Evolutionary conservation across 2,113 vertebrate species (phyloP).

Genomic region (Pundamilia nyererei): DNA sequence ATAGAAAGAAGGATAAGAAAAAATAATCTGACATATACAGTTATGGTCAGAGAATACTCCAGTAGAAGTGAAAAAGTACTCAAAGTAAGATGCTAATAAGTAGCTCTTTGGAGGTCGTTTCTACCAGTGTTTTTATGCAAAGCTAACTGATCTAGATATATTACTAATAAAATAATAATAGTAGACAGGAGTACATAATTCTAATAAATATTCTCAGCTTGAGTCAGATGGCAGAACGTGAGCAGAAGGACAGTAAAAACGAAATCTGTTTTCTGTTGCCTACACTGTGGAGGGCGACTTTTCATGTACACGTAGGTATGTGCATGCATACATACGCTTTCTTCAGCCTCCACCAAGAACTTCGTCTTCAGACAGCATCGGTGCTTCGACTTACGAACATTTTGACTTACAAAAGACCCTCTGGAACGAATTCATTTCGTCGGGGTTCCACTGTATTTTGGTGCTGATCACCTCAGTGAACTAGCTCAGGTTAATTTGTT

Average conservation of each 20-base stretch:
- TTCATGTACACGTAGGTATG: neutral
- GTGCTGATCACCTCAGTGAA: neutral
- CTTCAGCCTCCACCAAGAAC: neutral
- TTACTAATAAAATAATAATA: neutral
- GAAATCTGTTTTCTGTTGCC: neutral
- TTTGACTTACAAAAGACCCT: neutral
- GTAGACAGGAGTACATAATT: neutral
- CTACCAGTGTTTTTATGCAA: neutral
- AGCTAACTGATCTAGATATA: neutral
- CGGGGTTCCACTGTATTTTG: neutral
- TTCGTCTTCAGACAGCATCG: neutral
- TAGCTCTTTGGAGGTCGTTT: neutral
- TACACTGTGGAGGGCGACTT: neutral
- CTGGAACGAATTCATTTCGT: fast-evolving
- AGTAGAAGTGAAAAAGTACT: neutral
- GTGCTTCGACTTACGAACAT: neutral
- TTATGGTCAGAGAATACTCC: neutral
- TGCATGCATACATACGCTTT: neutral
- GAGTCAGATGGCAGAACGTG: fast-evolving
- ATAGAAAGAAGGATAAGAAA: neutral
- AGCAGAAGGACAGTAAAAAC: neutral
- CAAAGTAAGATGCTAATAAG: neutral
- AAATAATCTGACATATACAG: neutral
- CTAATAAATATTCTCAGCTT: neutral
- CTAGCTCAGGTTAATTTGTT: neutral